Conservation (phyloP, 2,113 vertebrate species). For the Hypocryptadius cinnamomeus region DNA sequence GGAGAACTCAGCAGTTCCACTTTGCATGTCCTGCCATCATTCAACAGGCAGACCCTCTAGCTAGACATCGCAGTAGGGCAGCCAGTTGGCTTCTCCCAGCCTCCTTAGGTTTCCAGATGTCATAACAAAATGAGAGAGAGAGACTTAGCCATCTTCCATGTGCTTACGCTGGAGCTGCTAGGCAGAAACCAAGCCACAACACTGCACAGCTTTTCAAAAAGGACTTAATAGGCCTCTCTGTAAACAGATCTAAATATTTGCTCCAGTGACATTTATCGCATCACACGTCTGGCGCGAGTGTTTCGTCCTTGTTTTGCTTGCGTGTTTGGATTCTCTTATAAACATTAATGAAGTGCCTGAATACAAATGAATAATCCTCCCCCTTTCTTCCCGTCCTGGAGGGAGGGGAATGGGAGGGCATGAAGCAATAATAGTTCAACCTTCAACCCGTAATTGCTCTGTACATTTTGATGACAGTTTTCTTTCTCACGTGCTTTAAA, state of each 20-base stretch:
- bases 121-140: conserved; percentile 36
- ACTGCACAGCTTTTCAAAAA: conserved; percentile 47
- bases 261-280: conserved; percentile 39
- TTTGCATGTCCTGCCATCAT: conserved; percentile 25
- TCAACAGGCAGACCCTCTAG: not conserved
- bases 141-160: conserved; percentile 45
- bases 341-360: conserved; percentile 62
- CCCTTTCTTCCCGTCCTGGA: conserved; percentile 5
- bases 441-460: conserved; percentile 35
- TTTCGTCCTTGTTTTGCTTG: conserved; percentile 53
- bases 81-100: conserved; percentile 41
- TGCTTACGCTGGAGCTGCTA: conserved; percentile 41
- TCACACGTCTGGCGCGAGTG: not conserved
- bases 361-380: conserved; percentile 50
- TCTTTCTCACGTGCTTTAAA: conserved; percentile 25
- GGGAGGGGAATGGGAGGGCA: conserved; percentile 22
- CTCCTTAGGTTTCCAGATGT: conserved; percentile 53
- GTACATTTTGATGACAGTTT: conserved; percentile 43
- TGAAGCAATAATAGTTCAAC: conserved; percentile 45
- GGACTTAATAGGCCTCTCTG: conserved; percentile 54
- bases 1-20: not conserved
- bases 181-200: conserved; percentile 40
- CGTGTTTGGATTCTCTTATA: conserved; percentile 35
- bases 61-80: not conserved
- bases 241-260: conserved; percentile 63